phyloP scores from a whole-genome alignment of 2,888 invertebrate genomes.

The Synanthedon tipuliformis region DNA sequence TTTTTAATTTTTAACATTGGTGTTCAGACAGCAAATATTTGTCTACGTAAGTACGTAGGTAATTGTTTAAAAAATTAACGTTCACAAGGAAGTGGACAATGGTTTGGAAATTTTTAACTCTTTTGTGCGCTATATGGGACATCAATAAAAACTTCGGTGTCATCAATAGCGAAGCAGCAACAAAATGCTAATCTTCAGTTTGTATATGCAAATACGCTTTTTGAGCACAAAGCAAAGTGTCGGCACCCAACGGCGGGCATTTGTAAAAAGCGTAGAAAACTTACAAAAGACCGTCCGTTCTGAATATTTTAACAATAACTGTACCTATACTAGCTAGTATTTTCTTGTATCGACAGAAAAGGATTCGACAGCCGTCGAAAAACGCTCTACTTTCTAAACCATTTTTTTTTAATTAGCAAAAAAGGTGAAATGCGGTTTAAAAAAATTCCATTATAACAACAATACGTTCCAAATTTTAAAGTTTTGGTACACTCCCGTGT shows the following conservation, averaged over 20 bases:
- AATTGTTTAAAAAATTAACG: too few relatives aligned
- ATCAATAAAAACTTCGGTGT: slow-evolving; percentile 29
- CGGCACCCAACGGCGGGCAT: slow-evolving; percentile 31
- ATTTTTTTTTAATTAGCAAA: too few relatives aligned
- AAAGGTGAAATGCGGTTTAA: too few relatives aligned
- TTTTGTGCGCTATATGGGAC: slow-evolving; percentile 28
- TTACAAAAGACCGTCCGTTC: slow-evolving; percentile 43
- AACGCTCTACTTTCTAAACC: too few relatives aligned
- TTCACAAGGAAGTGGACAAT: not conserved
- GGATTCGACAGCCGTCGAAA: not conserved
- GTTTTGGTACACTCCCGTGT: too few relatives aligned
- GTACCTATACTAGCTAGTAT: slow-evolving; percentile 15
- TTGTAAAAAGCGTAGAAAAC: slow-evolving; percentile 55
- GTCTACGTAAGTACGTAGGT: too few relatives aligned
- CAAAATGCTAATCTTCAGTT: slow-evolving; percentile 53
- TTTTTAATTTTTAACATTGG: too few relatives aligned
- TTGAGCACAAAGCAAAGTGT: not conserved
- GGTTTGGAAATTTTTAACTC: not conserved
- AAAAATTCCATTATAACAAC: too few relatives aligned
- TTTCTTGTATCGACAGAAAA: not conserved
- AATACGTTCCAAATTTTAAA: too few relatives aligned
- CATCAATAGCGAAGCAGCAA: slow-evolving; percentile 41
- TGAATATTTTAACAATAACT: slow-evolving; percentile 47
- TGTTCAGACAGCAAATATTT: too few relatives aligned
- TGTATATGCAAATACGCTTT: slow-evolving; percentile 51